Base-by-base conservation (phyloP, 1,140 invertebrate genomes). In the Aphaenogaster rudis region DNA sequence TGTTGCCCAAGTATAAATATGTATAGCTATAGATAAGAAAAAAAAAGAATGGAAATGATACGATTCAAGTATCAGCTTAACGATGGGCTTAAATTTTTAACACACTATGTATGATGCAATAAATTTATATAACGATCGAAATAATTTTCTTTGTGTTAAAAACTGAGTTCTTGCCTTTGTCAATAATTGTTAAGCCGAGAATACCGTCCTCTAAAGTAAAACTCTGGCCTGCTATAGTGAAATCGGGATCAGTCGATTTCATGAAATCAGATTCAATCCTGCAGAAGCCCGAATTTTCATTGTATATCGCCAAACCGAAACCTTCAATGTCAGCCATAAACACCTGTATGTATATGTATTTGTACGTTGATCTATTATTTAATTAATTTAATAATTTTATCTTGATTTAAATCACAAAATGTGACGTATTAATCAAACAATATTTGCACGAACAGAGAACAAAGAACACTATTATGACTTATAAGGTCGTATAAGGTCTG, bases 181-280 rank as follows among this genome's bases (percentile, higher is more conserved):
- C 0, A 42, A 59, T 39, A 8, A 42, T 6, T 17, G 74, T 59
- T n/a, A 59, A 42, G 3, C 74, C 74, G 5, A 61, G n/a, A 42
- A 77, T 61, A 45, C 74, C 74, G 39, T 59, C 74, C 2, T 77
- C 2, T 1, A 59, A 42, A 21, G 21, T 5, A 17, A 59, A 59
- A 77, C 6, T 59, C 33, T 74, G 8, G 3, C 15, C 17, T 8
- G 11, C n/a, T 59, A 77, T 17, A 2, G 39, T 57, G 3, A 45
- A 77, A 45, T 21, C 17, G 5, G 52, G 15, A 42, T 77, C 21
- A 28, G 54, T 77, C n/a, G 74, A 11, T 21, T 59, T 77, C 74
- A 77, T 77, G 39, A 3, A 77, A 42, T 61, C 11, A 15, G 74
- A 77, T 59, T 77, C 74, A n/a, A 77, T 42, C 15, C 74, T 59